These are phyloP conservation scores for Chloroceryle aenea DNA, from an alignment of 2,113 vertebrate genomes.

Conservation along the genomic window DNA sequence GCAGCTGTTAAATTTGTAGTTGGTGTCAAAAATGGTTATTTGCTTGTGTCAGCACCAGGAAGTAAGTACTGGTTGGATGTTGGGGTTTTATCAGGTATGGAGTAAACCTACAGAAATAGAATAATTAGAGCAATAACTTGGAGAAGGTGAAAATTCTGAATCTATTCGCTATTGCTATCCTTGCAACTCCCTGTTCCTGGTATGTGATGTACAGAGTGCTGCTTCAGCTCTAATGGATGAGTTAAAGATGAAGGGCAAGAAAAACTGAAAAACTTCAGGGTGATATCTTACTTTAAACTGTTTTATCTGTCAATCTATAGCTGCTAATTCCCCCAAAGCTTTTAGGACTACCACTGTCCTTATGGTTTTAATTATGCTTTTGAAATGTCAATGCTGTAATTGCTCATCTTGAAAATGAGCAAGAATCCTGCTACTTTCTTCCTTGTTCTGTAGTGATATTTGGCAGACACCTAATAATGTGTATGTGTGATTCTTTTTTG, in stretches of 20 bases:
- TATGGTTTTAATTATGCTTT: background rate
- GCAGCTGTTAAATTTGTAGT: background rate
- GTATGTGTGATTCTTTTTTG: background rate
- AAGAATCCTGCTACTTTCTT: background rate
- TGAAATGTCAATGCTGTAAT: background rate
- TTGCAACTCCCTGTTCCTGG: background rate
- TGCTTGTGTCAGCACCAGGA: background rate
- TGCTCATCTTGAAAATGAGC: background rate
- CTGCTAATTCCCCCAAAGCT: background rate
- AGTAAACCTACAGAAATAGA: background rate
- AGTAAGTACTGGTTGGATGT: background rate
- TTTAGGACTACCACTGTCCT: background rate
- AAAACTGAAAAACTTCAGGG: background rate
- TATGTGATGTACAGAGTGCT: background rate
- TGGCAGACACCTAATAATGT: background rate
- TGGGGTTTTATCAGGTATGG: background rate
- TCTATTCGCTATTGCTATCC: background rate
- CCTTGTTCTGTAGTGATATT: background rate
- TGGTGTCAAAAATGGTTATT: background rate
- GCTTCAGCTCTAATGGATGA: background rate
- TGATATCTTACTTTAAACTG: background rate
- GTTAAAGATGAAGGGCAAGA: background rate
- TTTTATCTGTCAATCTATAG: background rate
- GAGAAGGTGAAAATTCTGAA: background rate
- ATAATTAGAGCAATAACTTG: background rate